phyloP scores from a whole-genome alignment of 2,888 invertebrate species.

The Lasioglossum pauxillum region DNA sequence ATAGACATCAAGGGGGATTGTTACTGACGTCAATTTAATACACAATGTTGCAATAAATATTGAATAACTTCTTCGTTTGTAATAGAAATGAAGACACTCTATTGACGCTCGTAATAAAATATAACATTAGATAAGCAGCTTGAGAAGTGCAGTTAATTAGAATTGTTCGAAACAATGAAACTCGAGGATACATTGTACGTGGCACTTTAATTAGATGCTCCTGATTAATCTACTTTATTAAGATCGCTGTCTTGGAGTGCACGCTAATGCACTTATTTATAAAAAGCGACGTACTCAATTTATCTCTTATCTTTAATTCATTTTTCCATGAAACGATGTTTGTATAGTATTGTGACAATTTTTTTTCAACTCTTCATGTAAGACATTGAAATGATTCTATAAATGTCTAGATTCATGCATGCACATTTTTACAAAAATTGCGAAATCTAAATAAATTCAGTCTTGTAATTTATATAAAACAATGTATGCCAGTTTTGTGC shows the following conservation, averaged over 20 bases:
- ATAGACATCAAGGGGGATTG: background rate
- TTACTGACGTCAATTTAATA: background rate
- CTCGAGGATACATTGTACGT: background rate
- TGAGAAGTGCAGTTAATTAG: background rate
- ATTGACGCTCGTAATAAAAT: background rate
- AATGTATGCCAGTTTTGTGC: too few relatives aligned
- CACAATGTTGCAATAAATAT: background rate
- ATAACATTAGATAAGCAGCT: background rate
- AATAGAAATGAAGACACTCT: background rate
- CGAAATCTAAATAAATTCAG: background rate
- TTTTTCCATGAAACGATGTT: background rate
- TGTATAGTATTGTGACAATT: background rate
- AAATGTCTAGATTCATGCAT: background rate
- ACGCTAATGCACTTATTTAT: background rate
- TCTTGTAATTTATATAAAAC: background rate
- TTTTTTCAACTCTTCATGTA: too few relatives aligned
- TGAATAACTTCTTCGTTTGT: background rate
- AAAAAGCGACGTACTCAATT: background rate
- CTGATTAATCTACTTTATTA: constrained; percentile 4
- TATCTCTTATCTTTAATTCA: background rate
- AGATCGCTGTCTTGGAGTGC: background rate
- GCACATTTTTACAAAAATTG: background rate
- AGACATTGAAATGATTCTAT: background rate
- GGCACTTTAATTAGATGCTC: background rate
- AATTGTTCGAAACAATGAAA: background rate